Evolutionary conservation across 2,888 invertebrate species (phyloP).

Genomic region (Ornithoptera alexandrae): DNA sequence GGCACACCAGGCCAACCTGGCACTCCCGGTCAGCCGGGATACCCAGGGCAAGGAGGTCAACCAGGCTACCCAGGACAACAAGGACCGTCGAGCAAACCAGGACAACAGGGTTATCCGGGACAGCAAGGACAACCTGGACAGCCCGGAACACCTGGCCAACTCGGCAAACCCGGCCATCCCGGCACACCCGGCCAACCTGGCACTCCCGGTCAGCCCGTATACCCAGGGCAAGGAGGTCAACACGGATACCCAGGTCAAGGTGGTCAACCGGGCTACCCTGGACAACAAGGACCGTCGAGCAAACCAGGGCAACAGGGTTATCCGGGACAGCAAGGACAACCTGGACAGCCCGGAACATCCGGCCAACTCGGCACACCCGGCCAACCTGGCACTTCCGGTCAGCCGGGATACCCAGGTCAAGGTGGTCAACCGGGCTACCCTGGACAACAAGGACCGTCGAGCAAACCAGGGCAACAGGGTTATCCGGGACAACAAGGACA

Average conservation of each 20-base stretch:
- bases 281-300: background rate
- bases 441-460: constrained; percentile 33
- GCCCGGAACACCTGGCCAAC: too few species aligned
- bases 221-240: constrained; percentile 28
- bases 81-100: constrained; percentile 44
- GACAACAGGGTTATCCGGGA: constrained; percentile 38
- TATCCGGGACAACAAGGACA: constrained; percentile 33
- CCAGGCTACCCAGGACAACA: constrained; percentile 42
- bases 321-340: constrained; percentile 35
- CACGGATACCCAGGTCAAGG: constrained; percentile 40
- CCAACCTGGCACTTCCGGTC: constrained; percentile 24
- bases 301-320: constrained; percentile 38
- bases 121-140: constrained; percentile 30
- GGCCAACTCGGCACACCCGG: too few species aligned
- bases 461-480: constrained; percentile 38
- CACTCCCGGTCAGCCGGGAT: constrained; percentile 39
- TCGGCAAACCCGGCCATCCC: too few species aligned
- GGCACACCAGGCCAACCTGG: too few species aligned
- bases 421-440: constrained; percentile 36
- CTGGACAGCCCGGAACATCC: constrained; percentile 40
- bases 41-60: constrained; percentile 35
- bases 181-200: constrained; percentile 28
- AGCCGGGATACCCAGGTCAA: constrained; percentile 44
- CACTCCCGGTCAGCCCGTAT: constrained; percentile 25
- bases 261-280: too few species aligned